Base-by-base conservation (phyloP, 2,797 vertebrate species). In the Chaenodraco wilsoni region DNA sequence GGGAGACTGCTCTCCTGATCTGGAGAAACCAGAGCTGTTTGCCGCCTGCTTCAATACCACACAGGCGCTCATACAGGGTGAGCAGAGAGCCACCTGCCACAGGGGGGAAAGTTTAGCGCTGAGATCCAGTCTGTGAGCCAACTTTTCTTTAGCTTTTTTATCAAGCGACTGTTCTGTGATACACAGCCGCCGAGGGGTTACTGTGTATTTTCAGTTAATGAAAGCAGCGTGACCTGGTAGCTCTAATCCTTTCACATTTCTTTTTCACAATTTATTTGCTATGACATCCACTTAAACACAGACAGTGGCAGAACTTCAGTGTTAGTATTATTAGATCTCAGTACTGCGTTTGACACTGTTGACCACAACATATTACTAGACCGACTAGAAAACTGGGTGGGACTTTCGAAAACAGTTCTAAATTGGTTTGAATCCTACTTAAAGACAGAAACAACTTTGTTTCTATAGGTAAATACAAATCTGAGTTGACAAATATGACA, bases 1-100 rank as follows among this genome's bases (percentile, higher is more conserved):
- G 33, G 97, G 97, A 41, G 94, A 97, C 49, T 57, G 86, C 33
- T 94, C 93, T 59, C 96, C 97, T 9, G 93, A 98, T 87, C 89
- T 98, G 83, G 95, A 97, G 73, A 67, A 89, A 50, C 96, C 97
- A 0, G 72, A 90, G 2, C 86, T 91, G 40, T 86, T 98, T 51
- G 88, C 85, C 0, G 87, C 89, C 78, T 96, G 96, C 84, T 98
- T 98, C 83, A 91, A 56, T 49, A 72, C 94, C 87, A 98, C 96
- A 3, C 97, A 98, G 92, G 44, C 86, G 0, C 95, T 98, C 49
- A 68, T 98, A 19, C 71, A 82, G 8, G 96, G 97, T 98, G 27
- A 86, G 92, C 4, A 9, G 31, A 73, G 4, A 37, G 8, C 17
- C 17, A 10, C 13, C 27, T 51, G 62, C 46, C 19, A 21, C 69